phyloP scores from a whole-genome alignment of 1,140 invertebrate genomes.

The Bombus confusus region DNA sequence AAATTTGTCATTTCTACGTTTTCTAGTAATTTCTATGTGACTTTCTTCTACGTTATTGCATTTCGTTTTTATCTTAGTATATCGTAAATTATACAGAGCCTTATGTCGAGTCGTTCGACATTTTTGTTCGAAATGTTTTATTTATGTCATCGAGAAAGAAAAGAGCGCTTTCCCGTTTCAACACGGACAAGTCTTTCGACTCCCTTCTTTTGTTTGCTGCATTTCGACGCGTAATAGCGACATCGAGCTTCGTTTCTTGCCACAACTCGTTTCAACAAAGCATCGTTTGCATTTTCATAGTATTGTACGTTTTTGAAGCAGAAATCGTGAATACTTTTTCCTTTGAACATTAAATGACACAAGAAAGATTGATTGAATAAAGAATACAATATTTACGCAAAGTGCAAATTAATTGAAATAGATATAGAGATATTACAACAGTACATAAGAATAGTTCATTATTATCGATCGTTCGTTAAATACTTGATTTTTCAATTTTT shows the following conservation, averaged over 20 bases:
- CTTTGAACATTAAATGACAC: not conserved
- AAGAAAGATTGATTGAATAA: not conserved
- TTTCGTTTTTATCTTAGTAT: not conserved
- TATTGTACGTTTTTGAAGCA: not conserved
- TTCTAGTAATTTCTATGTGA: not conserved
- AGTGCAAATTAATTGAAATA: not conserved
- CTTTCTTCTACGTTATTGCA: not conserved
- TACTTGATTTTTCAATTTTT: not conserved
- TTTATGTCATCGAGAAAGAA: slow-evolving; percentile 11
- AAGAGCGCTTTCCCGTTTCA: not conserved
- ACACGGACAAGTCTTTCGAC: not conserved
- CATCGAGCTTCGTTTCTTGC: slow-evolving; percentile 24
- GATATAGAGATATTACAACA: not conserved
- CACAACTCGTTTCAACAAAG: slow-evolving; percentile 2
- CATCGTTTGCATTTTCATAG: not conserved
- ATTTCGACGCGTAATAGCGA: slow-evolving; percentile 25
- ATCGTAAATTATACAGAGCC: not conserved
- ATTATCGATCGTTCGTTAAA: not conserved
- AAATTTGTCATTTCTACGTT: not conserved
- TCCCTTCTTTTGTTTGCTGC: slow-evolving; percentile 5
- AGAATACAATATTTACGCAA: not conserved
- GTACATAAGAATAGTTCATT: not conserved
- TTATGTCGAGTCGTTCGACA: not conserved
- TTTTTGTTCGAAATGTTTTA: slow-evolving; percentile 8
- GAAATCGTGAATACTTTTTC: not conserved